These are phyloP conservation scores for Lepeophtheirus nordmannii DNA, from an alignment of 2,888 invertebrate species.

Conservation along the genomic window DNA sequence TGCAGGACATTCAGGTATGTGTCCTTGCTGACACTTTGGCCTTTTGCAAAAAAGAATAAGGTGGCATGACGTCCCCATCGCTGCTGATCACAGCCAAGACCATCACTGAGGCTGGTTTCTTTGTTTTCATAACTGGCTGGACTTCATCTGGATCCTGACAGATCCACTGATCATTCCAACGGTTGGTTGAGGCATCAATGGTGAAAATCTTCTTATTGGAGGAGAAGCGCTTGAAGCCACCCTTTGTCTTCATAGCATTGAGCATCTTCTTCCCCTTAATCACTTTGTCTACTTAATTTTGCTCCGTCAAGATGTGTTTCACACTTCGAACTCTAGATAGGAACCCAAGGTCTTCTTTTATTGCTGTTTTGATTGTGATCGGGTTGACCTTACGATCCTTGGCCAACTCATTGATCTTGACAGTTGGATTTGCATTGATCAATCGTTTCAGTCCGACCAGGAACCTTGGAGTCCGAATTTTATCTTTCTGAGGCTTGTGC, in stretches of 20 bases:
- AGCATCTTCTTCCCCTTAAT: not conserved
- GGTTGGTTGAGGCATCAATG: not conserved
- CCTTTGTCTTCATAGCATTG: not conserved
- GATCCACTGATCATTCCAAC: conserved; percentile 5
- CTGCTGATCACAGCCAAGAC: not conserved
- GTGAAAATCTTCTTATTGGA: not conserved
- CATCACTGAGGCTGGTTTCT: not conserved
- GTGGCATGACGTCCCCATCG: not conserved
- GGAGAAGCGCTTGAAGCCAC: not conserved
- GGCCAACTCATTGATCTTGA: not conserved
- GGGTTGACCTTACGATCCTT: not conserved
- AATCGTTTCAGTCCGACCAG: not conserved
- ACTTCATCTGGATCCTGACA: not conserved
- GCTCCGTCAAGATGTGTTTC: not conserved
- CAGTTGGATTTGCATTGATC: not conserved
- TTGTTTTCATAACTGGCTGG: not conserved
- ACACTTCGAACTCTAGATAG: not conserved
- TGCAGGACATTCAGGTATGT: not conserved
- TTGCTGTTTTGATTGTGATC: not conserved
- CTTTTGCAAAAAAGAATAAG: not conserved
- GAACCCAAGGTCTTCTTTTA: not conserved
- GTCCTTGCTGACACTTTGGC: not conserved
- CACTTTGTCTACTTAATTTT: not conserved
- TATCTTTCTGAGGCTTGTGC: not conserved
- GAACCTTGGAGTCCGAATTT: not conserved